A percentile compares a stretch with the other conserved stretches of the same genome.
These are phyloP conservation scores for Podargus strigoides DNA, from an alignment of 2,797 vertebrate species.

Conservation along the genomic window DNA sequence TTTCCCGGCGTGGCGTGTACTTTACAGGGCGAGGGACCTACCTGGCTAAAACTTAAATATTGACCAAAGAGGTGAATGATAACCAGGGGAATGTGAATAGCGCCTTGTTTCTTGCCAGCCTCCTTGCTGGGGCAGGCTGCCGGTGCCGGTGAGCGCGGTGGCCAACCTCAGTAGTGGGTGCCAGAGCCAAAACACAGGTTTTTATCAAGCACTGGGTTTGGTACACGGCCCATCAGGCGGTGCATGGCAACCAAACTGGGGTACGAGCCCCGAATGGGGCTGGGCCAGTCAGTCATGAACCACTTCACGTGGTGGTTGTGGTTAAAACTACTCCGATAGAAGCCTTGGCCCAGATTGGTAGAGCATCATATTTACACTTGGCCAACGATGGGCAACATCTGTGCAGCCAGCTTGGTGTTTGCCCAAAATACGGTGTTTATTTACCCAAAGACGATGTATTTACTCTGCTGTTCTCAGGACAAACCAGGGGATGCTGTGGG, in stretches of 20 bases:
- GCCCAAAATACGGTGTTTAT: neutral
- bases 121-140: neutral
- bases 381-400: neutral
- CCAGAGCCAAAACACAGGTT: neutral
- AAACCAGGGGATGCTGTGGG: neutral
- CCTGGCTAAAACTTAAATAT: conserved; percentile 42
- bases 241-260: neutral
- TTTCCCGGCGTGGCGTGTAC: neutral
- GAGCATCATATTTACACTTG: neutral
- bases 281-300: neutral
- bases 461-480: rapidly evolving
- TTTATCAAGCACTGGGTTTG: neutral
- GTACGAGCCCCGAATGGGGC: neutral
- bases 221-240: rapidly evolving
- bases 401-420: neutral
- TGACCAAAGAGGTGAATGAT: neutral
- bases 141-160: rapidly evolving
- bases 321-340: neutral
- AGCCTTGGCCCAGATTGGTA: neutral
- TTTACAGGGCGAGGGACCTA: conserved; percentile 22
- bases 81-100: neutral
- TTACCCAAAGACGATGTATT: neutral
- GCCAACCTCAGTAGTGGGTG: rapidly evolving
- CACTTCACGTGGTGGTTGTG: neutral
- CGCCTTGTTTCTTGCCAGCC: neutral